Conservation (phyloP, 2,113 vertebrate genomes). For the Xiphophorus hellerii region DNA sequence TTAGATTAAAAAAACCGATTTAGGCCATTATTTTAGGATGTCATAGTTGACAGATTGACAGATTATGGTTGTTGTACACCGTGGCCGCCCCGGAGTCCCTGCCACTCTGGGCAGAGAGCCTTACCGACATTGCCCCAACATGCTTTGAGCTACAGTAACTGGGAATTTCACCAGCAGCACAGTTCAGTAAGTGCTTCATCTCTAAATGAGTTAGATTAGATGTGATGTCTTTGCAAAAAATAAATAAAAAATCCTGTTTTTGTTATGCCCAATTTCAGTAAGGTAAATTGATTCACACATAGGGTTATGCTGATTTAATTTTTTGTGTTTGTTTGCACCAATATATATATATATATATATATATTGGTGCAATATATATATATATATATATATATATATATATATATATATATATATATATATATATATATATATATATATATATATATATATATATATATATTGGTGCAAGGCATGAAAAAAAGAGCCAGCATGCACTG, state of each 20-base stretch:
- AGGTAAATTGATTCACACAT: not conserved
- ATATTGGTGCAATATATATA: too few relatives aligned
- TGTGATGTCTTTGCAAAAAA: not conserved
- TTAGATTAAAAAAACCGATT: too few relatives aligned
- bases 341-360: too few relatives aligned
- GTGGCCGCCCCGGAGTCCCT: not conserved
- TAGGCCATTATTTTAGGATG: too few relatives aligned
- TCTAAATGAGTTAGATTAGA: not conserved
- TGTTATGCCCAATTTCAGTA: not conserved
- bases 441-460: too few relatives aligned
- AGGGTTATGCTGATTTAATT: not conserved
- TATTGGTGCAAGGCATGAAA: not conserved
- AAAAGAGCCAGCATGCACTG: not conserved
- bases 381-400: too few relatives aligned
- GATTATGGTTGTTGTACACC: not conserved
- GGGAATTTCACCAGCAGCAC: not conserved
- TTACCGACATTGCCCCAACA: not conserved
- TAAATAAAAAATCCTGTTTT: too few relatives aligned
- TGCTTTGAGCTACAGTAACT: too few relatives aligned
- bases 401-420: too few relatives aligned
- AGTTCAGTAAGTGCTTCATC: not conserved
- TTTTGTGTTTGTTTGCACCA: too few relatives aligned
- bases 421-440: too few relatives aligned
- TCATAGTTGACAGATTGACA: too few relatives aligned
- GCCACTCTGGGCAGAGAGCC: not conserved